Evolutionary conservation across 2,113 vertebrate species (phyloP).

Genomic region (Suricata suricatta): DNA sequence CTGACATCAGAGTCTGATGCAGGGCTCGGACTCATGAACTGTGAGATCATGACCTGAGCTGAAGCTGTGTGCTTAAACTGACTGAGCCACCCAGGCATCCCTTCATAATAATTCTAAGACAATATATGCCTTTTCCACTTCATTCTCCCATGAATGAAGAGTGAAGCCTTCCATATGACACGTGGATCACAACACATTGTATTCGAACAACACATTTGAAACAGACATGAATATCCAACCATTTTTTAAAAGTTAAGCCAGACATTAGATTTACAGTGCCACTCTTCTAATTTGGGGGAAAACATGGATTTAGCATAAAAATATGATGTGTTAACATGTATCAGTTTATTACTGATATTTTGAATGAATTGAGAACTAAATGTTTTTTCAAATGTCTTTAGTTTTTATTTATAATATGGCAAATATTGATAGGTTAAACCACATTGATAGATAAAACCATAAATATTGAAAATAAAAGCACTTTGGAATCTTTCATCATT

Average conservation of each 20-base stretch:
- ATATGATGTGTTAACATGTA: background rate
- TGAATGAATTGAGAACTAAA: background rate
- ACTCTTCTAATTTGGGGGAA: background rate
- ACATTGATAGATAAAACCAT: background rate
- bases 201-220: background rate
- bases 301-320: background rate
- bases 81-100: too few relatives aligned
- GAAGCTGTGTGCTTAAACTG: too few relatives aligned
- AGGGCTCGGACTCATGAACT: too few relatives aligned
- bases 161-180: background rate
- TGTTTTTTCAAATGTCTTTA: background rate
- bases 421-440: background rate
- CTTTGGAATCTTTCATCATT: background rate
- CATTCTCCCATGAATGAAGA: background rate
- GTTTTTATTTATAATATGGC: constrained; percentile 9
- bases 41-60: too few relatives aligned
- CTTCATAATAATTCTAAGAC: background rate
- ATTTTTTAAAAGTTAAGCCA: background rate
- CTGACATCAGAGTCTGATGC: too few relatives aligned
- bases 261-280: background rate
- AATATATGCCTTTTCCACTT: background rate
- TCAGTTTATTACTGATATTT: background rate
- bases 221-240: background rate
- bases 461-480: background rate
- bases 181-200: background rate